phyloP scores from a whole-genome alignment of 2,888 invertebrate species.

The Ecdyonurus torrentis region DNA sequence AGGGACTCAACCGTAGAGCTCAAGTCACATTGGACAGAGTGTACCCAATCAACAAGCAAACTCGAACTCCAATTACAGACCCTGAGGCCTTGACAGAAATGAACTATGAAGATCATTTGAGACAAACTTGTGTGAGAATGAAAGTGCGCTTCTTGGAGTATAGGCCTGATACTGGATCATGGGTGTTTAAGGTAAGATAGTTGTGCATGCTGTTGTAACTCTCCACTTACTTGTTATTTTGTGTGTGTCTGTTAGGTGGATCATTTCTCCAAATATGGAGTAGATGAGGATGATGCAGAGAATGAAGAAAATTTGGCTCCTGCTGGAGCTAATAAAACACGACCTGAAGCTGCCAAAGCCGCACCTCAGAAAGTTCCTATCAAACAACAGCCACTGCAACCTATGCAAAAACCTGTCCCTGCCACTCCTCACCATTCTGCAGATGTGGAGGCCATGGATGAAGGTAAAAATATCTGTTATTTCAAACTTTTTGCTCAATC shows the following conservation, averaged over 20 bases:
- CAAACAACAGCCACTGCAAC: constrained; percentile 12
- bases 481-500: constrained; percentile 1
- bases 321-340: not conserved
- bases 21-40: constrained; percentile 82
- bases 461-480: not conserved
- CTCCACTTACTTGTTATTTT: not conserved
- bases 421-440: not conserved
- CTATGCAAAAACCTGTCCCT: not conserved
- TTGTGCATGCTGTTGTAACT: not conserved
- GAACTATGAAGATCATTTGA: constrained; percentile 72
- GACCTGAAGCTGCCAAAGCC: constrained; percentile 18
- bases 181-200: constrained; percentile 74
- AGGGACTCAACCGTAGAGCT: constrained; percentile 76
- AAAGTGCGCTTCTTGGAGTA: constrained; percentile 88
- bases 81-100: constrained; percentile 57
- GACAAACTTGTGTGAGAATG: constrained; percentile 69
- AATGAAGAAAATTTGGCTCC: not conserved
- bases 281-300: constrained; percentile 62
- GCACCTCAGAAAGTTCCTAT: constrained; percentile 21
- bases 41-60: constrained; percentile 82
- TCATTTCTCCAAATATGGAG: constrained; percentile 91
- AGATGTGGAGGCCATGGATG: not conserved
- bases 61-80: constrained; percentile 61
- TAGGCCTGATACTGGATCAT: constrained; percentile 86
- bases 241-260: constrained; percentile 52